phyloP scores from a whole-genome alignment of 2,113 vertebrate species.

The Atherinomorus stipes region DNA sequence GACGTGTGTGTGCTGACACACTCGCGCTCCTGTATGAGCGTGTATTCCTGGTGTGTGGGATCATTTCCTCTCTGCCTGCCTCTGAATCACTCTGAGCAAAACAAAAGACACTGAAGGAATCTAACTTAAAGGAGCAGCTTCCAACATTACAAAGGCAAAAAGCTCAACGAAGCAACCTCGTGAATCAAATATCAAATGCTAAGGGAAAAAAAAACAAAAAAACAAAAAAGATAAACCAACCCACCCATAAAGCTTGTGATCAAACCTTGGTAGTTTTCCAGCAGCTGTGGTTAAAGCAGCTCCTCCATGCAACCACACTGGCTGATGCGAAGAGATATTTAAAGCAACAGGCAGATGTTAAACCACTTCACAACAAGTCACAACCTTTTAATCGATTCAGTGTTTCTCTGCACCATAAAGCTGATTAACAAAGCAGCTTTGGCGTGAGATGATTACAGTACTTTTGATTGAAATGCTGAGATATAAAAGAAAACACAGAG shows the following conservation, averaged over 20 bases:
- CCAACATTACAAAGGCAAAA: background rate
- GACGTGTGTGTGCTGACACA: constrained; percentile 37
- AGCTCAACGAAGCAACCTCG: constrained; percentile 5
- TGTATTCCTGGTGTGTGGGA: constrained; percentile 66
- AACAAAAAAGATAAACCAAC: too few relatives aligned
- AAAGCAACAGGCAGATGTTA: constrained; percentile 57
- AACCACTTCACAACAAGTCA: constrained; percentile 41
- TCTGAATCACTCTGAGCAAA: constrained; percentile 62
- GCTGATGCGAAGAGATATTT: constrained; percentile 62
- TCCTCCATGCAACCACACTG: background rate
- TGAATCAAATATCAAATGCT: constrained; percentile 10
- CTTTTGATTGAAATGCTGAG: constrained; percentile 10
- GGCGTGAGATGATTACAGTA: background rate
- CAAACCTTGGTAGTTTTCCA: constrained; percentile 56
- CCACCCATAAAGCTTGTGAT: constrained; percentile 45
- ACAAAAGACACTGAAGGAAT: constrained; percentile 43
- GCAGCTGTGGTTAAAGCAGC: constrained; percentile 40
- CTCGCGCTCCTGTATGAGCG: constrained; percentile 19
- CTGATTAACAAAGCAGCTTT: background rate
- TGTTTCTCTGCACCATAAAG: background rate
- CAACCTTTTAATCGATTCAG: constrained; percentile 10
- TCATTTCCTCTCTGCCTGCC: constrained; percentile 67
- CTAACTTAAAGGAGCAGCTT: constrained; percentile 55
- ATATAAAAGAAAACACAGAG: background rate
- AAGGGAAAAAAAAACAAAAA: background rate